A percentile compares a stretch with the other conserved stretches of the same genome.
Conservation (phyloP, 2,797 vertebrate genomes). For the Megaceryle alcyon region DNA sequence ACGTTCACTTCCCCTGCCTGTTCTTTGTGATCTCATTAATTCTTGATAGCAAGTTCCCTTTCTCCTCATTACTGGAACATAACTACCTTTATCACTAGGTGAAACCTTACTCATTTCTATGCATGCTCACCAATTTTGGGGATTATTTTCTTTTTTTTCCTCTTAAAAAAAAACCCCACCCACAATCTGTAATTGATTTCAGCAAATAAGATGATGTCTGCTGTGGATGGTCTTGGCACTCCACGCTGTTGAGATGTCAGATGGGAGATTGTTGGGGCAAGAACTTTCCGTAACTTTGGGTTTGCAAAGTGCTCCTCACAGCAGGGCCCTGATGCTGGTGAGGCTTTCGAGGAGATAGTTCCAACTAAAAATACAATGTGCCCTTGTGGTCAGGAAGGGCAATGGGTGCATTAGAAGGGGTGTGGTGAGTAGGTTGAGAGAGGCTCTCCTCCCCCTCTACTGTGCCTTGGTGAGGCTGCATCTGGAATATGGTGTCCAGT, state of each 20-base stretch:
- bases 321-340: not conserved
- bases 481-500: too few relatives aligned
- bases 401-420: too few relatives aligned
- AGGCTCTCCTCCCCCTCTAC: too few relatives aligned
- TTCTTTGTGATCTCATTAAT: conserved; percentile 84
- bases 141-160: not conserved
- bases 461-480: too few relatives aligned
- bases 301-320: too few relatives aligned
- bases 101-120: conserved; percentile 61
- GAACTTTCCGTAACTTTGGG: not conserved
- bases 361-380: not conserved
- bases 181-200: not conserved
- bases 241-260: not conserved
- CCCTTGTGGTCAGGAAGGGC: too few relatives aligned
- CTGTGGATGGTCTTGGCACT: not conserved
- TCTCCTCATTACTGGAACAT: conserved; percentile 75
- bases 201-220: not conserved
- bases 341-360: not conserved
- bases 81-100: conserved; percentile 59
- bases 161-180: conserved; percentile 3
- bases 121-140: not conserved
- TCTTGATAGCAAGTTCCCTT: conserved; percentile 73
- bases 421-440: too few relatives aligned
- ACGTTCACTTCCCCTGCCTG: conserved; percentile 76
- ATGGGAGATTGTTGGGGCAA: not conserved